These are phyloP conservation scores for Syngnathoides biaculeatus DNA, from an alignment of 2,113 vertebrate species.

Conservation along the genomic window DNA sequence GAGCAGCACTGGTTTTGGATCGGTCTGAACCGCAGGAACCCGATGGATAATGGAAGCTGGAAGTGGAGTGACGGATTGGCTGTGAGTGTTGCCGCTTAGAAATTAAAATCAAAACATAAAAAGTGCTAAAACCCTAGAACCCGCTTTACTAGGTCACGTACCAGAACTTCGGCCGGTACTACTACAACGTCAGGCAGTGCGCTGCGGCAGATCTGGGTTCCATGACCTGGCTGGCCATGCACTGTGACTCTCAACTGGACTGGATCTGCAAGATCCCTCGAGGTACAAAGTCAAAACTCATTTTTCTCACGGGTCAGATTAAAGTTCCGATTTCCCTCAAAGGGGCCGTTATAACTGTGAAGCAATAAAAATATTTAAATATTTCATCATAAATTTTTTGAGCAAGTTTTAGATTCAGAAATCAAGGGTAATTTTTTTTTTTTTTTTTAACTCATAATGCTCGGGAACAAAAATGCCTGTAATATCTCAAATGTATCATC, in stretches of 20 bases:
- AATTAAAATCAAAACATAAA: not conserved
- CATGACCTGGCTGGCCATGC: constrained; percentile 89
- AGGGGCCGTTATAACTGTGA: too few relatives aligned
- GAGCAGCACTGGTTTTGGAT: constrained; percentile 99
- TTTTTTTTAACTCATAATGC: too few relatives aligned
- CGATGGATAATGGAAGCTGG: constrained; percentile 81
- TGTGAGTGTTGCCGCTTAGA: constrained; percentile 70
- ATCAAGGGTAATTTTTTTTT: too few relatives aligned
- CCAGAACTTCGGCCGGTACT: constrained; percentile 89
- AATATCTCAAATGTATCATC: too few relatives aligned
- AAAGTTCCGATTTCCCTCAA: too few relatives aligned
- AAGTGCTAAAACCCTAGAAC: not conserved
- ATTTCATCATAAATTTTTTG: too few relatives aligned
- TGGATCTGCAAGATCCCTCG: constrained; percentile 98
- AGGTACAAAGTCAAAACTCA: constrained; percentile 78
- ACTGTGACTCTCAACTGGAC: constrained; percentile 88
- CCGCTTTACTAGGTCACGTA: constrained; percentile 82
- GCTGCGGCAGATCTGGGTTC: constrained; percentile 84
- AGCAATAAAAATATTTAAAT: too few relatives aligned
- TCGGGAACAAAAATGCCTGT: too few relatives aligned
- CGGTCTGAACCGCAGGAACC: constrained; percentile 88
- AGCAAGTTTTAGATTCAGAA: too few relatives aligned
- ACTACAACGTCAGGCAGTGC: constrained; percentile 81
- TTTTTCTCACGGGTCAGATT: too few relatives aligned
- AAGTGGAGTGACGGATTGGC: constrained; percentile 89